phyloP scores from a whole-genome alignment of 2,113 vertebrate genomes.

The Parus major region DNA sequence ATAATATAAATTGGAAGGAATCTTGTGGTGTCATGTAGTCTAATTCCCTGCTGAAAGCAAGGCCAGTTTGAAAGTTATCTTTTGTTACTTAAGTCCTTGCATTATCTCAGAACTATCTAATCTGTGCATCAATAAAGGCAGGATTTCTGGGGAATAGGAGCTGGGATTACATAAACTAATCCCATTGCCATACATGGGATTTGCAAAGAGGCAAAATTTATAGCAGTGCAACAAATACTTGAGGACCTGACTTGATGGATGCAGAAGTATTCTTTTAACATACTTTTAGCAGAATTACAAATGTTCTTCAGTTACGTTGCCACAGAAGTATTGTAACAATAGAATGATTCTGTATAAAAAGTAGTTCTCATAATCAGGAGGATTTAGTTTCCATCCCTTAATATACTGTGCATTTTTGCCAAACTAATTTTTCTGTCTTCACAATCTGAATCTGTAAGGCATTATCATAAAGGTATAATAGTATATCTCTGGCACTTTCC shows the following conservation, averaged over 20 bases:
- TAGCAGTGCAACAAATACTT: neutral
- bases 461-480: neutral
- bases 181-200: rapidly evolving
- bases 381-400: neutral
- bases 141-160: neutral
- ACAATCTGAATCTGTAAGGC: neutral
- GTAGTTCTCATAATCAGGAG: neutral
- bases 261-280: neutral
- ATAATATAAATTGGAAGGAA: neutral
- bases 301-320: neutral
- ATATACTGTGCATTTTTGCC: neutral
- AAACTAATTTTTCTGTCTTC: neutral
- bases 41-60: neutral
- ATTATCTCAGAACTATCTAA: neutral
- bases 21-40: neutral
- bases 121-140: neutral
- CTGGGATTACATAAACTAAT: neutral
- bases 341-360: neutral
- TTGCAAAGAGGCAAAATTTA: neutral
- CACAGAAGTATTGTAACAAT: neutral
- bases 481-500: neutral
- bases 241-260: neutral
- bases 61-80: neutral
- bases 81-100: neutral
- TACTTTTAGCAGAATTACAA: neutral